Percentiles rank a stretch among this genome's conserved stretches.
Conservation (phyloP, 2,113 vertebrate species). For the Prionailurus viverrinus region DNA sequence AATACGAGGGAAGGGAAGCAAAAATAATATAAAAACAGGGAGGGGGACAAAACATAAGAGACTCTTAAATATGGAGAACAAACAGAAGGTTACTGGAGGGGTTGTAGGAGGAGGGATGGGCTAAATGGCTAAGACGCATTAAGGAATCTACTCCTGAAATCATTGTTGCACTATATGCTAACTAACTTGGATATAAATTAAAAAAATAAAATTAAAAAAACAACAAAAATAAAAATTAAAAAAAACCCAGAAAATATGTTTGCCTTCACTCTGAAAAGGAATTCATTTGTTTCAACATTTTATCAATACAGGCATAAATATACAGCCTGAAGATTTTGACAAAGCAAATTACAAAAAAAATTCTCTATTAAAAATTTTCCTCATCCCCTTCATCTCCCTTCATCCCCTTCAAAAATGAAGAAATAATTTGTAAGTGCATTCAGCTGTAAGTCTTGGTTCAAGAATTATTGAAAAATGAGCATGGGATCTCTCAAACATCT, state of each 20-base stretch:
- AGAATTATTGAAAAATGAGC: conserved; percentile 9
- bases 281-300: conserved; percentile 12
- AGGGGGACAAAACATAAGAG: too few relatives aligned
- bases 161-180: too few relatives aligned
- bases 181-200: too few relatives aligned
- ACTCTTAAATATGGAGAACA: too few relatives aligned
- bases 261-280: not conserved
- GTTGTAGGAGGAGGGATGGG: too few relatives aligned
- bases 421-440: not conserved
- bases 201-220: too few relatives aligned
- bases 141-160: too few relatives aligned
- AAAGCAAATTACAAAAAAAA: not conserved
- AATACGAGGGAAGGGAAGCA: too few relatives aligned
- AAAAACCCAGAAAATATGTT: not conserved
- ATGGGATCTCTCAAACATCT: not conserved
- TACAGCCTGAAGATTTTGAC: not conserved
- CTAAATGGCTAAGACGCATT: too few relatives aligned
- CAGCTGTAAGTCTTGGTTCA: not conserved
- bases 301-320: not conserved
- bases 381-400: not conserved
- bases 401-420: not conserved
- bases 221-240: too few relatives aligned
- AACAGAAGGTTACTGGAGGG: too few relatives aligned
- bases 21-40: too few relatives aligned
- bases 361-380: not conserved